Evolutionary conservation across 1,140 invertebrate species (phyloP).

Genomic region (Eriocheir sinensis): DNA sequence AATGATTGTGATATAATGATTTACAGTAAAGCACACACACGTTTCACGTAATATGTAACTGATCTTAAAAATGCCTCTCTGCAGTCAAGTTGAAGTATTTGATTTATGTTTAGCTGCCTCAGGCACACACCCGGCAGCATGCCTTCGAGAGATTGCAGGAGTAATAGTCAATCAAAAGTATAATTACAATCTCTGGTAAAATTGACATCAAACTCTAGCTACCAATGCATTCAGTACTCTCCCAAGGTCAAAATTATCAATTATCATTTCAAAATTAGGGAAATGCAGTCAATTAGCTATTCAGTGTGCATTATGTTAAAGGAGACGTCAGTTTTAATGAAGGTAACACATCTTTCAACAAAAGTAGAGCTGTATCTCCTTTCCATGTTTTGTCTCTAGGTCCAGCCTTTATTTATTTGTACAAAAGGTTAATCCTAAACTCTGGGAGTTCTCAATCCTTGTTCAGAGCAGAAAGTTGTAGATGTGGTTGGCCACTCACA

Average conservation of each 20-base stretch:
- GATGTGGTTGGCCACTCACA: background rate
- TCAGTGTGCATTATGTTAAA: conserved; percentile 68
- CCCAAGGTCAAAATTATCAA: conserved; percentile 36
- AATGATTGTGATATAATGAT: background rate
- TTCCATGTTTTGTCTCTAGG: conserved; percentile 29
- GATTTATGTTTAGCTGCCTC: background rate
- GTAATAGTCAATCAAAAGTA: background rate
- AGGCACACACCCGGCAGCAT: background rate
- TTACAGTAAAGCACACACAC: background rate
- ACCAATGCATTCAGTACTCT: conserved; percentile 53
- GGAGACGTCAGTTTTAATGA: conserved; percentile 27
- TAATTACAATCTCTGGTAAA: background rate
- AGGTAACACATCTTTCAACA: conserved; percentile 17
- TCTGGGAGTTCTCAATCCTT: conserved; percentile 23
- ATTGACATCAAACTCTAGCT: conserved; percentile 5
- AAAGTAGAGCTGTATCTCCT: conserved; percentile 52
- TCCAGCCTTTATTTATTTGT: conserved; percentile 57
- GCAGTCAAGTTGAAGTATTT: background rate
- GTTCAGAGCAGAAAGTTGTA: conserved; percentile 66
- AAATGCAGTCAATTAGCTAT: conserved; percentile 73
- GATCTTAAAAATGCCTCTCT: conserved; percentile 18
- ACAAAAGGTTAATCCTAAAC: conserved; percentile 57
- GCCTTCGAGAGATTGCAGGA: background rate
- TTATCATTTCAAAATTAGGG: conserved; percentile 39
- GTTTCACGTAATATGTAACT: conserved; percentile 26